phyloP scores from a whole-genome alignment of 2,113 vertebrate genomes.

The Condylura cristata region DNA sequence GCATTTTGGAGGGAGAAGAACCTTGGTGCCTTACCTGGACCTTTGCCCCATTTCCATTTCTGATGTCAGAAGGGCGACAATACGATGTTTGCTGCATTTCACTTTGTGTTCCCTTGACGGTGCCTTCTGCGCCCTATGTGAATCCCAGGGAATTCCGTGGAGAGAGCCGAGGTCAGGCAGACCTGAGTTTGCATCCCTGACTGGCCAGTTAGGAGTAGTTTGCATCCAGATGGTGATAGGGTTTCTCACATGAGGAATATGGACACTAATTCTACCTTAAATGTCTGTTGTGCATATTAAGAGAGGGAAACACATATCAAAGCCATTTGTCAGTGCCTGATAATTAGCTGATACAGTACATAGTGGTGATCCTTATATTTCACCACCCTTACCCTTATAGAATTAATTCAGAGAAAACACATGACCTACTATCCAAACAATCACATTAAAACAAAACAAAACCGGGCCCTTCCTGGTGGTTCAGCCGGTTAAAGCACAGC shows the following conservation, averaged over 20 bases:
- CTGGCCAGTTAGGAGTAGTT: fast-evolving
- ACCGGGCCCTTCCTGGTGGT: too few relatives aligned
- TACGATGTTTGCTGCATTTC: not conserved
- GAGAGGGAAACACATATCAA: not conserved
- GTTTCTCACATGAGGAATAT: not conserved
- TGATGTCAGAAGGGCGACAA: not conserved
- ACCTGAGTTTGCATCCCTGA: not conserved
- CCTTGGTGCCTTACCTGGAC: not conserved
- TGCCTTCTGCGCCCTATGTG: too few relatives aligned
- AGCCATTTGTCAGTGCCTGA: not conserved
- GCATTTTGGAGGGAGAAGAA: not conserved
- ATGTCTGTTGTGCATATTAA: not conserved
- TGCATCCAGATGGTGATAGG: not conserved
- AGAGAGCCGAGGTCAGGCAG: not conserved
- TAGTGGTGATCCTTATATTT: not conserved
- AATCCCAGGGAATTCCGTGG: not conserved
- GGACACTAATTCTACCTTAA: not conserved
- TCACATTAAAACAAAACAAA: not conserved
- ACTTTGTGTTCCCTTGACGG: fast-evolving
- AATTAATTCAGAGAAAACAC: not conserved
- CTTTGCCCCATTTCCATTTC: not conserved
- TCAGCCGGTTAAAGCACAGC: too few relatives aligned
- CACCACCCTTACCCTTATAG: not conserved
- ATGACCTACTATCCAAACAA: not conserved
- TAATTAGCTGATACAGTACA: not conserved